Conservation (phyloP, 2,888 invertebrate species). For the Lithophane leautieri region DNA sequence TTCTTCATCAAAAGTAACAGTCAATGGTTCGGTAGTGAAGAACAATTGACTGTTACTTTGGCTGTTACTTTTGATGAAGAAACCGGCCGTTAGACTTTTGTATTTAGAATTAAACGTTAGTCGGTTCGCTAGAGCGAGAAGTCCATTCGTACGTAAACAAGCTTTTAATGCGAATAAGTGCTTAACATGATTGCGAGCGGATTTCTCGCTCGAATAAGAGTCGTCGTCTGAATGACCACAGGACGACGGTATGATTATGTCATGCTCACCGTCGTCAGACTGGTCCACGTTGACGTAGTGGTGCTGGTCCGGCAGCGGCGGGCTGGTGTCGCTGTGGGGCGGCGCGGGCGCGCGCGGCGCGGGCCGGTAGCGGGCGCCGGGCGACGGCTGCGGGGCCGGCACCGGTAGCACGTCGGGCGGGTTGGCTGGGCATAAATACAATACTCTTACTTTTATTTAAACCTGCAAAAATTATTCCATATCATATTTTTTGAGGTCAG, state of each 20-base stretch:
- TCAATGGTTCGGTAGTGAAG: no score
- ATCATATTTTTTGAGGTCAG: background rate
- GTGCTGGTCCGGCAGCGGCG: conserved; percentile 17
- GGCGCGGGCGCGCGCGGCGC: background rate
- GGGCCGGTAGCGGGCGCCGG: conserved; percentile 21
- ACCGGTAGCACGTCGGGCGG: conserved; percentile 30
- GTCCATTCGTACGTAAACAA: background rate
- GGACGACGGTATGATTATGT: background rate
- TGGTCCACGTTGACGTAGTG: conserved; percentile 49
- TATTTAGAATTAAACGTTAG: background rate
- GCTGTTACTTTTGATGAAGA: no score
- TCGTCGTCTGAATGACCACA: no score
- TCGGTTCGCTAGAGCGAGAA: background rate
- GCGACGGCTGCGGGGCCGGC: conserved; percentile 25
- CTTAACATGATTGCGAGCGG: background rate
- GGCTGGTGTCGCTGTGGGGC: conserved; percentile 5
- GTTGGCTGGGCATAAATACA: conserved; percentile 16
- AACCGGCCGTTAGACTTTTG: background rate
- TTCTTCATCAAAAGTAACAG: no score
- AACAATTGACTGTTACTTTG: no score
- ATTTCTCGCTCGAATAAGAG: background rate
- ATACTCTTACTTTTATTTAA: background rate
- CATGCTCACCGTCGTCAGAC: conserved; percentile 49
- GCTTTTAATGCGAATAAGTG: background rate
- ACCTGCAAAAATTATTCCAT: background rate